These are phyloP conservation scores for Pelochelys cantorii DNA, from an alignment of 2,797 vertebrate species.

Conservation along the genomic window DNA sequence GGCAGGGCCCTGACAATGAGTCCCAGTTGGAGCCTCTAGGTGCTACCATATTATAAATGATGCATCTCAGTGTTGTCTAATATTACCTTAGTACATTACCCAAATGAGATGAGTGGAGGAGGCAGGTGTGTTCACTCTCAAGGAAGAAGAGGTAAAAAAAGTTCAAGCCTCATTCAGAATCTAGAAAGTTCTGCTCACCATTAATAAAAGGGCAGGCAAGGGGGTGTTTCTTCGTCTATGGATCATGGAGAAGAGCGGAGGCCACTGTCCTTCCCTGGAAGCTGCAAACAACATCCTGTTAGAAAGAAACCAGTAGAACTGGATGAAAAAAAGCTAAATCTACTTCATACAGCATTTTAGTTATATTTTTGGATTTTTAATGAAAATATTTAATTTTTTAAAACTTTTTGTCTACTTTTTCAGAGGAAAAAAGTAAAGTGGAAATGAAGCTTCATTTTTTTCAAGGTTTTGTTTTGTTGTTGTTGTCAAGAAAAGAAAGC, in stretches of 20 bases:
- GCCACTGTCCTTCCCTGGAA: conserved; percentile 61
- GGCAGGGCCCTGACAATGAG: background rate
- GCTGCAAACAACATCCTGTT: conserved; percentile 44
- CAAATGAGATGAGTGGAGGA: background rate
- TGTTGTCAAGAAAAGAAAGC: too few relatives aligned
- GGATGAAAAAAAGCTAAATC: background rate
- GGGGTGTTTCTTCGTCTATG: conserved; percentile 45
- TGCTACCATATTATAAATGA: background rate
- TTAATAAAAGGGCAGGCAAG: conserved; percentile 33
- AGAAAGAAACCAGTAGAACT: background rate
- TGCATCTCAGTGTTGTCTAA: background rate
- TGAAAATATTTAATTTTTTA: background rate
- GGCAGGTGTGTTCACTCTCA: rapidly evolving
- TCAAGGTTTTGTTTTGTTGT: too few relatives aligned
- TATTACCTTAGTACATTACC: background rate
- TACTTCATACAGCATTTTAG: background rate
- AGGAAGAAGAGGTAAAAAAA: rapidly evolving
- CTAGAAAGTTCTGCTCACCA: conserved; percentile 8
- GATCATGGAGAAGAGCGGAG: conserved; percentile 34
- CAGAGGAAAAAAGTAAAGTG: background rate
- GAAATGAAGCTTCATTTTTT: too few relatives aligned
- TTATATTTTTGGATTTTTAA: background rate
- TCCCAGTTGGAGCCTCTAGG: background rate
- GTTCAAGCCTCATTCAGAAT: background rate
- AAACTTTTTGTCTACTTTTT: background rate